phyloP scores from a whole-genome alignment of 2,888 invertebrate genomes.

The Labia minor region DNA sequence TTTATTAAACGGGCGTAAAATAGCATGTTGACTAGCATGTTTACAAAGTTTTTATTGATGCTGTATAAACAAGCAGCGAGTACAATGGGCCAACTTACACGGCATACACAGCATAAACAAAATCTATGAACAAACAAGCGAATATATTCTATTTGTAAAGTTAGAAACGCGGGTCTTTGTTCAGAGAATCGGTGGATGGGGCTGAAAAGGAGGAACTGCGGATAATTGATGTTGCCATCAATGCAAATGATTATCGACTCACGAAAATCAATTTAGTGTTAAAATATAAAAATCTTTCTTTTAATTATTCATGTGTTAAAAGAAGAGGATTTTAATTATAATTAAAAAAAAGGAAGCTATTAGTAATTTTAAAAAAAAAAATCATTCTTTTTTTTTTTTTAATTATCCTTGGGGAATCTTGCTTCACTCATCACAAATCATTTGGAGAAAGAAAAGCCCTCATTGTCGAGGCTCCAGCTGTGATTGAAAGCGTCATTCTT shows the following conservation, averaged over 20 bases:
- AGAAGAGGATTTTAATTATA: slow-evolving; percentile 1
- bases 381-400: background rate
- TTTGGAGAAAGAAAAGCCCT: background rate
- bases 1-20: slow-evolving; percentile 7
- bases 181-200: background rate
- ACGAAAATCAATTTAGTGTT: background rate
- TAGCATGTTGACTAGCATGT: slow-evolving; percentile 13
- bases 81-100: slow-evolving; percentile 13
- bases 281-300: slow-evolving; percentile 4
- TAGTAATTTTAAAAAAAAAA: background rate
- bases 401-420: slow-evolving; percentile 1
- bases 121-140: slow-evolving; percentile 13
- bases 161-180: background rate
- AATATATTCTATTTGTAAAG: slow-evolving; percentile 13
- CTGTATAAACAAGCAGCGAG: slow-evolving; percentile 4
- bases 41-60: slow-evolving; percentile 13
- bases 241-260: background rate
- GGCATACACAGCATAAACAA: slow-evolving; percentile 13
- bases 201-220: background rate
- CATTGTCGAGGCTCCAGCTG: background rate
- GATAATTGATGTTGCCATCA: slow-evolving; percentile 13
- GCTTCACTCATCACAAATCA: background rate
- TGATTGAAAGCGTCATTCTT: slow-evolving; percentile 13
- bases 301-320: slow-evolving; percentile 1
- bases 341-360: slow-evolving; percentile 1